These are phyloP conservation scores for Mandrillus leucophaeus DNA, from an alignment of 2,113 vertebrate genomes.

Conservation along the genomic window DNA sequence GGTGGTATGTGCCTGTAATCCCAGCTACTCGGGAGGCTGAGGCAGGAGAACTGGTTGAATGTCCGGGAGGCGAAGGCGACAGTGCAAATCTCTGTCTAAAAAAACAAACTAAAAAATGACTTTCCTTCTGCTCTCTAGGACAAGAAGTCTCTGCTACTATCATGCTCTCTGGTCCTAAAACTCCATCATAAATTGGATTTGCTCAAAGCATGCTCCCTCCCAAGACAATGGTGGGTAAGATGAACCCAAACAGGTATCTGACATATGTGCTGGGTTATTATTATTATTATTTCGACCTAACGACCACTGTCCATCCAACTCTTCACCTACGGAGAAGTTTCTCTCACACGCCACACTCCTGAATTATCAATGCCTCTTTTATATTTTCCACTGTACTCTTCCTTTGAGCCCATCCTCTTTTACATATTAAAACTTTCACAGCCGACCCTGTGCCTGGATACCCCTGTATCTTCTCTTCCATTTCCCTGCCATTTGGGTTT, in stretches of 20 bases:
- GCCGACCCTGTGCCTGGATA: neutral
- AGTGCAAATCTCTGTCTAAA: too few species aligned
- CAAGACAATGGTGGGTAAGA: neutral
- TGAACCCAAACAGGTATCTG: neutral
- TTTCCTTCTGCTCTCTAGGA: neutral
- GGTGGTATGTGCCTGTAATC: too few species aligned
- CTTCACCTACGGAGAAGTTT: neutral
- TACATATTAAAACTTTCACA: neutral
- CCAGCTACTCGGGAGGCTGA: too few species aligned
- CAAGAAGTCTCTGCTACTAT: neutral
- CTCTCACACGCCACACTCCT: neutral
- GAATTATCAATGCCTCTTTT: neutral
- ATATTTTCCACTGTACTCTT: neutral
- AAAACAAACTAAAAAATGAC: neutral
- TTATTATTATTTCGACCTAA: neutral
- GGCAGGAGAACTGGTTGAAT: too few species aligned
- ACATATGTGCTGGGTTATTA: neutral
- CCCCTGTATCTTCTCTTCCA: neutral
- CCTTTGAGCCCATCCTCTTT: neutral
- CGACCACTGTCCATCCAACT: neutral
- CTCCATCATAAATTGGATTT: neutral
- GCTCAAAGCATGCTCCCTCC: neutral
- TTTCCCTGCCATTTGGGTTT: neutral
- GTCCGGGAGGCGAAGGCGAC: too few species aligned
- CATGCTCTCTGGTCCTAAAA: neutral